phyloP scores from a whole-genome alignment of 1,140 invertebrate species.

The Diuraphis noxia region DNA sequence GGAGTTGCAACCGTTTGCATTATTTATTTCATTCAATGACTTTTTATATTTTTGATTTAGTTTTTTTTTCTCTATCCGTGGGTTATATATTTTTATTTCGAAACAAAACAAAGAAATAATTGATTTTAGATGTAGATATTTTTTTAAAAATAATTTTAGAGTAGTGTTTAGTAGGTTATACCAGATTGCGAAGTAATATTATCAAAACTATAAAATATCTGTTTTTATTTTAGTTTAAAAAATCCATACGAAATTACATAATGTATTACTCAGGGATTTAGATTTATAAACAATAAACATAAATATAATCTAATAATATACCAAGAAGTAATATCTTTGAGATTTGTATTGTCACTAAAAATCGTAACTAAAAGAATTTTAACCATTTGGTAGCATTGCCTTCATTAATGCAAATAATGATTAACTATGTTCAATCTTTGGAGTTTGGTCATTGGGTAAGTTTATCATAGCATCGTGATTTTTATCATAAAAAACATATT shows the following conservation, averaged over 20 bases:
- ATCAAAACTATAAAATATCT: not conserved
- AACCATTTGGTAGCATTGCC: not conserved
- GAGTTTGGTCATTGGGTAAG: not conserved
- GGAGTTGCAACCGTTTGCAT: not conserved
- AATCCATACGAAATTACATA: not conserved
- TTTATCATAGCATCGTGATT: too few species aligned
- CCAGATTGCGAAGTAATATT: not conserved
- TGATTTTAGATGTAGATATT: not conserved
- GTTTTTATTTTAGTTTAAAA: not conserved
- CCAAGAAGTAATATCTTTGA: too few species aligned
- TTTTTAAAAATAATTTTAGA: not conserved
- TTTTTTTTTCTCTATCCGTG: not conserved
- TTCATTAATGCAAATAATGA: not conserved
- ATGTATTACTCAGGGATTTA: not conserved
- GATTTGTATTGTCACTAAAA: not conserved
- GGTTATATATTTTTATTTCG: not conserved
- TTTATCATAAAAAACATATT: too few species aligned
- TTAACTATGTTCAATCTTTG: not conserved
- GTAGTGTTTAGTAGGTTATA: not conserved
- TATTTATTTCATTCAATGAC: not conserved
- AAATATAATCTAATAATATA: not conserved
- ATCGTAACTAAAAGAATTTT: not conserved
- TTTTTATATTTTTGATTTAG: not conserved
- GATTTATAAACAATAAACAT: too few species aligned
- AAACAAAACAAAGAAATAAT: not conserved